Evolutionary conservation across 1,140 invertebrate genomes (phyloP), one percentile per base, ranked within the genome.

Genomic region (Thaumatotibia leucotreta): DNA sequence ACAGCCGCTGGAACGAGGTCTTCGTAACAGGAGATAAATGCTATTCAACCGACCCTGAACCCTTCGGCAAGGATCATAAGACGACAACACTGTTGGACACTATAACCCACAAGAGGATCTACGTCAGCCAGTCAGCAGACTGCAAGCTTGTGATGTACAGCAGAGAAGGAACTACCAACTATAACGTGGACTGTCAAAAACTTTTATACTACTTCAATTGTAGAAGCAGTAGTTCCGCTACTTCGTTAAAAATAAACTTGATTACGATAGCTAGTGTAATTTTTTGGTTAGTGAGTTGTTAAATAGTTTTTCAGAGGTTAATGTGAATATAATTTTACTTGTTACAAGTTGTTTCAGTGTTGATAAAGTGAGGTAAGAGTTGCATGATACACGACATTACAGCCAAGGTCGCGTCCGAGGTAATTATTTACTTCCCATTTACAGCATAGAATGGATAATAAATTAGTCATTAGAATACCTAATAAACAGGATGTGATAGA

Each of bases 111-210:
- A 81, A 76, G 69, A 71, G 86, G 8, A 27, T 89, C 10, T 90
- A 90, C 45, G 80, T 90, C 0, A 74, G 74, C 9, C 75, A 79
- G 32, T 74, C 82, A 17, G 88, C 88, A 0, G 72, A 76, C 20
- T 90, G 88, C 49, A 78, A 75, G 61, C 66, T 90, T 0, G 75
- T 90, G 3, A 88, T 90, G 86, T 87, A 86, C 67, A 90, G 73
- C 29, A 77, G 86, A 22, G 85, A 89, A 54, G 88, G 72, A 14
- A 82, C 80, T 77, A 80, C 84, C 0, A 89, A 85, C 66, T 90
- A 90, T 62, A 73, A 79, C 65, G 75, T 85, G 33, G 68, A 84
- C 22, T 90, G 88, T 75, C 80, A 81, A 65, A 79, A 74, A 65
- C 70, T 89, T 63, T 73, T 90, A 14, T 86, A 80, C 52, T 86